Base-by-base conservation (phyloP, 2,113 vertebrate species). In the Amphiprion ocellaris region DNA sequence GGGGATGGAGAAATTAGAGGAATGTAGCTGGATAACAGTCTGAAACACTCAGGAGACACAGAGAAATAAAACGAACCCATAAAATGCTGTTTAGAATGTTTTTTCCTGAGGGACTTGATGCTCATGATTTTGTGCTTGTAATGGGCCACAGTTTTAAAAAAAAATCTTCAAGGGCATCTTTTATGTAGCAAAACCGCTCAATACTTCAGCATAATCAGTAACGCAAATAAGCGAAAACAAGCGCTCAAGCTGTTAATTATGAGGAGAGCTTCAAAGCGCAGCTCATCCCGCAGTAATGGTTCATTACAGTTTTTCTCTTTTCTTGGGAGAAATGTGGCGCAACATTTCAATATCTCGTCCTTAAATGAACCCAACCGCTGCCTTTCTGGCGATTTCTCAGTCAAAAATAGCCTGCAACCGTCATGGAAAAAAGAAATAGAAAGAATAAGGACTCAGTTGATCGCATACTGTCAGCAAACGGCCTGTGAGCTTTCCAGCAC, bases 1-100 rank as follows among this genome's bases (percentile, higher is more conserved):
- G 26, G 79, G 72, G 49, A n/a, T 50, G 72, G 68, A 69, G 58
- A 86, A 77, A 82, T 78, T 39, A 84, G 62, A 79, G 60, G 83
- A 83, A 79, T 78, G 78, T 23, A 75, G 65, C 66, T 65, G 79
- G 59, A 84, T 75, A 73, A 69, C 55, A n/a, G 67, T 62, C 65
- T 74, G 53, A 83, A 82, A 83, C 71, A 74, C 81, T 55, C 59
- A 72, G 74, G 67, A 89, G 86, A 89, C 76, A 61, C 19, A 0
- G 12, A 67, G 19, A 82, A 77, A 78, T 83, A 65, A 87, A 74
- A 77, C 7, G 0, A 60, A 68, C 33, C 26, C 60, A 82, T 71
- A 84, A 87, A 88, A 79, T 47, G 37, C 58, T 56, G 61, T 85
- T 85, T 84, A 60, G 74, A 78, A 52, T 62, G 53, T 76, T 68